phyloP scores from a whole-genome alignment of 1,140 invertebrate genomes.

The Halictus rubicundus region DNA sequence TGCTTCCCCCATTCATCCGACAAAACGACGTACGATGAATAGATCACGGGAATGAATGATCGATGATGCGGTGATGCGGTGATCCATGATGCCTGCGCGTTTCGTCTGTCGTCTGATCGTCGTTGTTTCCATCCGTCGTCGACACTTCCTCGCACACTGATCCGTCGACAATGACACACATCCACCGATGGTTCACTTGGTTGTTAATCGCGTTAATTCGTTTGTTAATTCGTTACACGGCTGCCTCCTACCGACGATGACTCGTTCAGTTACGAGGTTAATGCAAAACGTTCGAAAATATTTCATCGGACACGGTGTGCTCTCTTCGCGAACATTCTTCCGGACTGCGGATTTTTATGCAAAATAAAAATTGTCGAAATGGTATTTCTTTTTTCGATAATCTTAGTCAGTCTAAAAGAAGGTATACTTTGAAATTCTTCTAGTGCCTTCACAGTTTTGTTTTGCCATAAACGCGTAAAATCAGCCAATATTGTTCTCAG shows the following conservation, averaged over 20 bases:
- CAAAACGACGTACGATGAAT: constrained; percentile 24
- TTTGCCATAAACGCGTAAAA: no score
- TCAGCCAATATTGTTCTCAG: no score
- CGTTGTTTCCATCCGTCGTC: constrained; percentile 3
- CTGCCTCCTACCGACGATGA: no score
- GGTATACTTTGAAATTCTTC: no score
- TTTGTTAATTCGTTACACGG: constrained; percentile 1
- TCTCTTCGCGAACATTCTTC: no score
- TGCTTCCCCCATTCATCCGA: neutral
- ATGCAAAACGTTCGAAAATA: no score
- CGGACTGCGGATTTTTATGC: no score
- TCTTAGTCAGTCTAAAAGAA: no score
- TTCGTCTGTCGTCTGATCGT: constrained; percentile 42
- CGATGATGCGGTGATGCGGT: constrained; percentile 29
- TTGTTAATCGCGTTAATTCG: constrained; percentile 17
- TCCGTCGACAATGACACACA: constrained; percentile 6
- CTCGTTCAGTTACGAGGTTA: neutral
- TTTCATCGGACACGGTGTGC: no score
- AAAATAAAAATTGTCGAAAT: no score
- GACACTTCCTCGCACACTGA: constrained; percentile 4
- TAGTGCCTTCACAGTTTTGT: no score
- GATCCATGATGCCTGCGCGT: constrained; percentile 48
- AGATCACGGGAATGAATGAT: constrained; percentile 19
- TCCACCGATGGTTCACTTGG: constrained; percentile 33
- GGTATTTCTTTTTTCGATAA: no score